Percentiles rank a stretch among this genome's conserved stretches.
Conservation (phyloP, 2,797 vertebrate species). For the Coccyzus lansbergi region DNA sequence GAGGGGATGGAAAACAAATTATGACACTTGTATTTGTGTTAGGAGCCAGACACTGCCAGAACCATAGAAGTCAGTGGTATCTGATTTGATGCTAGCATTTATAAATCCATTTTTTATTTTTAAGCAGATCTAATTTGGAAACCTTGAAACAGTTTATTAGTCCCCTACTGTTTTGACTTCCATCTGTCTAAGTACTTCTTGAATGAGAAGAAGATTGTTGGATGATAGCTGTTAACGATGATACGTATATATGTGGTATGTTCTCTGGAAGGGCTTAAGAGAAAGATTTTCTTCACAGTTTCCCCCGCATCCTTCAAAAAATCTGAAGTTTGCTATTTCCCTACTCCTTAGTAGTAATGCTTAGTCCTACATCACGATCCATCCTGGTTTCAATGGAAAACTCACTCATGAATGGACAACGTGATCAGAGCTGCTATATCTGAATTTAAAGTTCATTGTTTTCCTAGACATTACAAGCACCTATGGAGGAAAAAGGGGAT, state of each 20-base stretch:
- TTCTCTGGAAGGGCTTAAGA: background rate
- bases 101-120: slow-evolving; percentile 38
- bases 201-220: background rate
- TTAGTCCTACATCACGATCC: background rate
- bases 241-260: too few relatives aligned
- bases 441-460: background rate
- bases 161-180: slow-evolving; percentile 24
- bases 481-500: background rate
- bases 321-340: background rate
- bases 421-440: background rate
- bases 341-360: background rate
- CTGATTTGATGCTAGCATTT: background rate
- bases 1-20: slow-evolving; percentile 54
- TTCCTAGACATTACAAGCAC: background rate
- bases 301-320: background rate
- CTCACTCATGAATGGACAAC: background rate
- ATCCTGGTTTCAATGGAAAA: background rate
- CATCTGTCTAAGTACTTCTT: background rate
- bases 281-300: background rate
- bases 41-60: slow-evolving; percentile 26
- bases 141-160: slow-evolving; percentile 32
- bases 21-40: slow-evolving; percentile 30
- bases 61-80: slow-evolving; percentile 23
- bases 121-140: slow-evolving; percentile 19
- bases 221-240: background rate